These are phyloP conservation scores for Cetonia aurata DNA, from an alignment of 2,888 invertebrate genomes.

Conservation along the genomic window DNA sequence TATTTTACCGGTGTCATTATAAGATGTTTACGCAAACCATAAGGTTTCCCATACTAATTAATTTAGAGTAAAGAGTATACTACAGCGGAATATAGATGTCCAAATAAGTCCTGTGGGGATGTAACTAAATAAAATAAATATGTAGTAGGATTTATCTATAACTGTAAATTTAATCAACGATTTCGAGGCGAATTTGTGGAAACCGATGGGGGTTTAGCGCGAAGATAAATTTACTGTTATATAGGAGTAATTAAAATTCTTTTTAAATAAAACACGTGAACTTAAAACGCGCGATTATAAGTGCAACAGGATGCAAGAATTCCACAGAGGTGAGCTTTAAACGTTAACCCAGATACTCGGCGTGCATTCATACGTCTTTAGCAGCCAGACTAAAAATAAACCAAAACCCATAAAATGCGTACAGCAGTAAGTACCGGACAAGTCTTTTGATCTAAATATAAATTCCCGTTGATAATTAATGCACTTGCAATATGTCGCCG, in stretches of 20 bases:
- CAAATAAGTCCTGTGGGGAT: not conserved
- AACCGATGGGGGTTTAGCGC: not conserved
- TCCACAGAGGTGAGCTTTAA: constrained; percentile 10
- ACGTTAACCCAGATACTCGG: constrained; percentile 32
- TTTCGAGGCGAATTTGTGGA: not conserved
- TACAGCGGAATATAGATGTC: constrained; percentile 26
- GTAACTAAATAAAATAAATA: not conserved
- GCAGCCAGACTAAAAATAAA: constrained; percentile 29
- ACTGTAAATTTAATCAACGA: too few species aligned
- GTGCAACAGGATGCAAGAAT: constrained; percentile 19
- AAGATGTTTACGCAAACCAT: constrained; percentile 28
- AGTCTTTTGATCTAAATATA: constrained; percentile 35
- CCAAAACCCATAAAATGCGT: constrained; percentile 10
- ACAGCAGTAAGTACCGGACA: constrained; percentile 16
- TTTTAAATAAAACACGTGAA: constrained; percentile 13
- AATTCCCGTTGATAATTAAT: constrained; percentile 15
- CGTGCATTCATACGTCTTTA: constrained; percentile 1
- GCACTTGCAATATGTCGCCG: constrained; percentile 5
- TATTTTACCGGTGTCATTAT: constrained; percentile 30
- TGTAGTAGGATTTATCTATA: too few species aligned
- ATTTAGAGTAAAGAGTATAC: constrained; percentile 27
- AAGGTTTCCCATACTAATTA: constrained; percentile 34
- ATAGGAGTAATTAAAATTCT: constrained; percentile 1
- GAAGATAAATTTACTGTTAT: not conserved
- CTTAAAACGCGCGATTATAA: not conserved